Conservation (phyloP, 2,113 vertebrate genomes). For the Grus americana region DNA sequence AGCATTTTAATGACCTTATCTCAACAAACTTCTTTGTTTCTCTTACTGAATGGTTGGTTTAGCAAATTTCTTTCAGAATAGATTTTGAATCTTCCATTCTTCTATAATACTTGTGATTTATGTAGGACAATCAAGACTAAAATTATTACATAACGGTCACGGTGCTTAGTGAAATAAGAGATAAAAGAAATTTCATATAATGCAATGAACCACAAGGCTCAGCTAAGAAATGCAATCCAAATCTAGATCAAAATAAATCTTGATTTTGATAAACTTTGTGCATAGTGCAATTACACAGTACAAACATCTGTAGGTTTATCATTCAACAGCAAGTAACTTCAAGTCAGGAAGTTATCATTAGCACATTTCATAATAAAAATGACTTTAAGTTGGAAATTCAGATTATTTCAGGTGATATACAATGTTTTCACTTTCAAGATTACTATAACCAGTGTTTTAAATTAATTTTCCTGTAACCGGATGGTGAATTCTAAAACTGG, state of each 20-base stretch:
- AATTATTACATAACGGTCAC: not conserved
- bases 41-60: not conserved
- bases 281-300: not conserved
- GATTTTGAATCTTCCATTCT: not conserved
- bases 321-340: not conserved
- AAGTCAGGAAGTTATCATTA: not conserved
- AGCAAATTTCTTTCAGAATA: not conserved
- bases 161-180: not conserved
- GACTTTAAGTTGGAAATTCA: not conserved
- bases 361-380: not conserved
- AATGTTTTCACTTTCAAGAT: not conserved
- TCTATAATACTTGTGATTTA: not conserved
- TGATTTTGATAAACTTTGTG: not conserved
- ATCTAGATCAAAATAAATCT: not conserved
- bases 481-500: not conserved
- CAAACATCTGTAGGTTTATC: not conserved
- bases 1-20: conserved; percentile 2
- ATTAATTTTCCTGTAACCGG: not conserved
- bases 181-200: not conserved
- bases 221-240: not conserved
- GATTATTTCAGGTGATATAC: not conserved
- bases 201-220: not conserved
- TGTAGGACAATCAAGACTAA: not conserved
- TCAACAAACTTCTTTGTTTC: not conserved
- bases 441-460: not conserved